Conservation (phyloP, 1,140 invertebrate species). For the Xylocopa sonorina region DNA sequence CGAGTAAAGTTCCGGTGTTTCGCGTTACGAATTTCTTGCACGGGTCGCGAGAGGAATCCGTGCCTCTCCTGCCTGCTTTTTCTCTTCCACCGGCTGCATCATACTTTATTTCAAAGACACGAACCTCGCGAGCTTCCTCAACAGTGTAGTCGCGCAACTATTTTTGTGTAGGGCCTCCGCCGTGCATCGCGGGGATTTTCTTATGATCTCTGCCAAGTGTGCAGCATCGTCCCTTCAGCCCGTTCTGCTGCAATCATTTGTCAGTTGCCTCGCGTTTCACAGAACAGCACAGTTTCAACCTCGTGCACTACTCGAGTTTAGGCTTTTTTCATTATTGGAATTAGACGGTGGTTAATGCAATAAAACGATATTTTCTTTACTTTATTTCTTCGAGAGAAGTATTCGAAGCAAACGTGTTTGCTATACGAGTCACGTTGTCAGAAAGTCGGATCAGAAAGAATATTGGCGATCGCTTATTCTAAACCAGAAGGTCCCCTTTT, state of each 20-base stretch:
- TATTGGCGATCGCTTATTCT: too few species aligned
- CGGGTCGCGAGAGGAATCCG: constrained; percentile 38
- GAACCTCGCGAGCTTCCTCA: constrained; percentile 38
- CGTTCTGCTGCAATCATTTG: neutral
- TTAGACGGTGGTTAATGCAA: too few species aligned
- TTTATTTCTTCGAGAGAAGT: too few species aligned
- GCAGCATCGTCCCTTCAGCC: neutral
- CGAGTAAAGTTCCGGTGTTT: constrained; percentile 37
- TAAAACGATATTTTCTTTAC: too few species aligned
- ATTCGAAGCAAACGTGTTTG: too few species aligned
- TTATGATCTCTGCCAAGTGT: constrained; percentile 32
- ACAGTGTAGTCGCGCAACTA: constrained; percentile 39
- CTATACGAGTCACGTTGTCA: too few species aligned
- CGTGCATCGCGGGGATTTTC: constrained; percentile 37
- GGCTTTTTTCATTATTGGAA: too few species aligned
- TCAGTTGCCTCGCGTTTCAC: neutral
- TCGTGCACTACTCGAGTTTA: too few species aligned
- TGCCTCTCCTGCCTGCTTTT: constrained; percentile 21
- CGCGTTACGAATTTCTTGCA: constrained; percentile 46
- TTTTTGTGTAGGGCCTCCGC: constrained; percentile 16
- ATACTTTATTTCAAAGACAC: constrained; percentile 57
- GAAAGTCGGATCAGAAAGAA: too few species aligned
- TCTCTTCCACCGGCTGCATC: neutral
- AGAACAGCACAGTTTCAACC: too few species aligned
- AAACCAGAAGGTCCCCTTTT: too few species aligned